phyloP scores from a whole-genome alignment of 1,140 invertebrate genomes.

The Adoxophyes honmai region DNA sequence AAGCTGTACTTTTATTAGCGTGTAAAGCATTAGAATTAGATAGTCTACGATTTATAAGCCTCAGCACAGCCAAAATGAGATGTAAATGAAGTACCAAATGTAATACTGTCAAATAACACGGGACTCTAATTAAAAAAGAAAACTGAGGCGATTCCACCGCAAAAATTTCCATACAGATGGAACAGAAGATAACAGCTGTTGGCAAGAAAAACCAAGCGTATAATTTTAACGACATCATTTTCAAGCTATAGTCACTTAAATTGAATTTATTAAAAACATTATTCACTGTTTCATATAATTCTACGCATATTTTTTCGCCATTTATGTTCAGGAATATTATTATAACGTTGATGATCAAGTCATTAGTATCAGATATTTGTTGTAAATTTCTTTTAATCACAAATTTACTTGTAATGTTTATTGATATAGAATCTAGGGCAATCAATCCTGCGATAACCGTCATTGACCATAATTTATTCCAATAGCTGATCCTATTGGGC shows the following conservation, averaged over 20 bases:
- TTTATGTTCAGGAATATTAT: conserved; percentile 35
- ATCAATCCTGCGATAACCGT: conserved; percentile 20
- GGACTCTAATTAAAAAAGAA: conserved; percentile 39
- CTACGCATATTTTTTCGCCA: conserved; percentile 21
- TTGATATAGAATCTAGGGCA: conserved; percentile 16
- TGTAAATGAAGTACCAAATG: conserved; percentile 49
- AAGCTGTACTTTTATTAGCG: conserved; percentile 16
- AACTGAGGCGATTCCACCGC: conserved; percentile 28
- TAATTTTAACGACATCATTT: conserved; percentile 38
- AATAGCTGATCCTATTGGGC: conserved; percentile 11
- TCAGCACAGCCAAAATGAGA: conserved; percentile 40
- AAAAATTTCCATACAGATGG: conserved; percentile 38
- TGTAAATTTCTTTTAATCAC: conserved; percentile 4
- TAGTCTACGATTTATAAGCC: conserved; percentile 38
- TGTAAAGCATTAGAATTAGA: conserved; percentile 20
- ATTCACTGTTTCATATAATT: conserved; percentile 32
- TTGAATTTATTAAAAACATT: conserved; percentile 33
- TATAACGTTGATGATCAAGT: conserved; percentile 35
- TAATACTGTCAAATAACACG: conserved; percentile 37
- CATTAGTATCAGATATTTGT: conserved; percentile 31
- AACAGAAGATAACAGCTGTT: conserved; percentile 23
- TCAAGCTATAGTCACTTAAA: conserved; percentile 27
- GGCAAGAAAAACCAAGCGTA: conserved; percentile 33
- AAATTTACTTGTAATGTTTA: neutral
- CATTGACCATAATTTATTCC: conserved; percentile 26